Evolutionary conservation across 2,888 invertebrate genomes (phyloP).

Genomic region (Disparrhopalites patrizii): DNA sequence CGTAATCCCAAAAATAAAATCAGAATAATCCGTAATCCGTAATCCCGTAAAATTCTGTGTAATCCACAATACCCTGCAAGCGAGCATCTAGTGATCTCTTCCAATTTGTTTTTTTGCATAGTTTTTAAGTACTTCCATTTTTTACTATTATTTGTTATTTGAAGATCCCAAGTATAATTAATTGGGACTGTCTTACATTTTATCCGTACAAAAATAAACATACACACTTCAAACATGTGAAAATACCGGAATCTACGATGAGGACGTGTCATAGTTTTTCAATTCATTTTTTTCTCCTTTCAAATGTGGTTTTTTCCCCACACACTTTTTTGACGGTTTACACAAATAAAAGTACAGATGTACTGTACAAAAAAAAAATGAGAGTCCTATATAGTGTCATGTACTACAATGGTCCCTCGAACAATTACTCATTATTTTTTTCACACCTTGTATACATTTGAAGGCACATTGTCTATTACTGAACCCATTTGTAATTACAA

Average conservation of each 20-base stretch:
- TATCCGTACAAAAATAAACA: slow-evolving; percentile 1
- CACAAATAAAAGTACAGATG: too few relatives aligned
- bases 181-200: too few relatives aligned
- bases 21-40: too few relatives aligned
- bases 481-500: background rate
- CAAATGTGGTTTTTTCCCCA: too few relatives aligned
- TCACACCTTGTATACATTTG: background rate
- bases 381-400: too few relatives aligned
- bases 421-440: background rate
- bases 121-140: too few relatives aligned
- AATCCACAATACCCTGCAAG: too few relatives aligned
- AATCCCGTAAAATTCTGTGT: too few relatives aligned
- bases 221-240: background rate
- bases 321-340: background rate
- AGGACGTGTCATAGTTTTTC: background rate
- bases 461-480: background rate
- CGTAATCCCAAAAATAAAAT: too few relatives aligned
- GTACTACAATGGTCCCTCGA: background rate
- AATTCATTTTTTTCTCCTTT: background rate
- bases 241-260: background rate
- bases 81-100: background rate
- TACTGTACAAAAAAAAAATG: slow-evolving; percentile 1
- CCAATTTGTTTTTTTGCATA: too few relatives aligned
- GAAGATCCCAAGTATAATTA: too few relatives aligned
- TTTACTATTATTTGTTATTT: too few relatives aligned